A percentile compares a stretch with the other conserved stretches of the same genome.
phyloP scores from a whole-genome alignment of 2,888 invertebrate species.

The Achlya flavicornis region DNA sequence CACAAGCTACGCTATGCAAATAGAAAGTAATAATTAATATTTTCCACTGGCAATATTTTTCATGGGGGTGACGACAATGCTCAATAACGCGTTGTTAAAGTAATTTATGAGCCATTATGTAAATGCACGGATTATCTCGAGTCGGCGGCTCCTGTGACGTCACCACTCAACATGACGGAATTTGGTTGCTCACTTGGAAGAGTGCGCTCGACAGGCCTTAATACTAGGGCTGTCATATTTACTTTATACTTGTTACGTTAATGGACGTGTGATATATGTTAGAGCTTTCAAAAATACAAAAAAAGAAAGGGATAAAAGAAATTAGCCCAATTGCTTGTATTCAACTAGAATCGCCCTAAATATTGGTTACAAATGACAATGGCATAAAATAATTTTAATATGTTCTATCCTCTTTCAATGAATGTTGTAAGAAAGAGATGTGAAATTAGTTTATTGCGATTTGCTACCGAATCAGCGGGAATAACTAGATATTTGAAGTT shows the following conservation, averaged over 20 bases:
- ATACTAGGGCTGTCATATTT: neutral
- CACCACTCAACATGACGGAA: constrained; percentile 3
- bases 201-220: constrained; percentile 1
- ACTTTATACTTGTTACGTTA: too few relatives aligned
- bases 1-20: neutral
- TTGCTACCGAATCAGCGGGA: too few relatives aligned
- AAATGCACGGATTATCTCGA: constrained; percentile 5
- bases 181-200: constrained; percentile 3
- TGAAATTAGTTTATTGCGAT: too few relatives aligned
- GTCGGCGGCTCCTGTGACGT: neutral
- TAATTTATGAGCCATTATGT: constrained; percentile 8
- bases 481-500: too few relatives aligned
- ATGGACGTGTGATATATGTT: too few relatives aligned
- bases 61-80: neutral
- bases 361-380: too few relatives aligned
- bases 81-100: neutral
- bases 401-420: too few relatives aligned
- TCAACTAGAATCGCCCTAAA: too few relatives aligned
- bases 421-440: too few relatives aligned
- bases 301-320: neutral
- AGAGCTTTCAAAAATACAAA: neutral
- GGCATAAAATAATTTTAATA: too few relatives aligned
- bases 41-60: constrained; percentile 4
- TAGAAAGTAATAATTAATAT: constrained; percentile 6
- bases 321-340: too few relatives aligned